phyloP scores from a whole-genome alignment of 2,888 invertebrate genomes.

The Chromoteleia sp. region DNA sequence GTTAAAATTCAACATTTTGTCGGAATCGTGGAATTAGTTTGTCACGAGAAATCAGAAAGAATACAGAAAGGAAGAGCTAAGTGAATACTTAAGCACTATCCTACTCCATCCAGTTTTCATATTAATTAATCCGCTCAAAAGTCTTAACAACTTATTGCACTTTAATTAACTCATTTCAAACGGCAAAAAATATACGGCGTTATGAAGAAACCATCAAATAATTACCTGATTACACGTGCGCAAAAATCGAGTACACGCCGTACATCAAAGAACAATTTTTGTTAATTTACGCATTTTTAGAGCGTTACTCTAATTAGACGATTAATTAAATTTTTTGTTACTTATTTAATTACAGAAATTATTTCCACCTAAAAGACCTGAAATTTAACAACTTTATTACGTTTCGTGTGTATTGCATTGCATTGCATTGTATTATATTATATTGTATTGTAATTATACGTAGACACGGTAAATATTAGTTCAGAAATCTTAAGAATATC shows the following conservation, averaged over 20 bases:
- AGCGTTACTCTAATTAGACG: not conserved
- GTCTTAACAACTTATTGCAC: slow-evolving; percentile 81
- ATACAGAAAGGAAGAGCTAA: slow-evolving; percentile 59
- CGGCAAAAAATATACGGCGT: slow-evolving; percentile 72
- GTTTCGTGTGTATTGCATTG: too few relatives aligned
- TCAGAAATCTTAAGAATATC: too few relatives aligned
- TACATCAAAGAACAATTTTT: not conserved
- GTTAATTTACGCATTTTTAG: not conserved
- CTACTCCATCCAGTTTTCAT: slow-evolving; percentile 77
- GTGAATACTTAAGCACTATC: slow-evolving; percentile 71
- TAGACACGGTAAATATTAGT: too few relatives aligned
- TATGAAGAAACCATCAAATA: slow-evolving; percentile 21
- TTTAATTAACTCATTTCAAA: slow-evolving; percentile 81
- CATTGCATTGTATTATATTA: too few relatives aligned
- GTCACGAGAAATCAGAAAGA: slow-evolving; percentile 64
- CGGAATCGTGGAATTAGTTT: slow-evolving; percentile 58
- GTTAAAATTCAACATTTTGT: slow-evolving; percentile 60
- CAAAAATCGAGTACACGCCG: not conserved
- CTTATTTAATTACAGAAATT: too few relatives aligned
- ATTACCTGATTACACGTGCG: slow-evolving; percentile 14
- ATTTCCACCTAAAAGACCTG: too few relatives aligned
- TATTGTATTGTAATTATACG: too few relatives aligned
- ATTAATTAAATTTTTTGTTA: not conserved
- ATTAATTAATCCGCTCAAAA: slow-evolving; percentile 81
- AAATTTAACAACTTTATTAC: too few relatives aligned